These are phyloP conservation scores for Rosalia funebris DNA, from an alignment of 2,888 invertebrate genomes.

Conservation along the genomic window DNA sequence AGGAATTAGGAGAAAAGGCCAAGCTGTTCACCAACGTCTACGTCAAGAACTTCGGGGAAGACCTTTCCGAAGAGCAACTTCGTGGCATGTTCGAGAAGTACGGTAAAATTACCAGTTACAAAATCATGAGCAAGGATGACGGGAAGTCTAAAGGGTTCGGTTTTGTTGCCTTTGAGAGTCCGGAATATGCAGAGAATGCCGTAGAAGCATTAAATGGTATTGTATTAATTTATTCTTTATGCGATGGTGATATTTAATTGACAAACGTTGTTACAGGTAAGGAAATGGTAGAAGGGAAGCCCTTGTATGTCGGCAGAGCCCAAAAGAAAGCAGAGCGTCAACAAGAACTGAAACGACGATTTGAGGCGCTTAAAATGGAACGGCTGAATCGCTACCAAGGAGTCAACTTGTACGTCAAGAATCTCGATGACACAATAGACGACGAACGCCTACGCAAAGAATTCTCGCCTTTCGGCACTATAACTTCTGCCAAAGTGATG, in stretches of 20 bases:
- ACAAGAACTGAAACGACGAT: constrained; percentile 94
- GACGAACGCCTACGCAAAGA: constrained; percentile 96
- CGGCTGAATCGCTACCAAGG: constrained; percentile 89
- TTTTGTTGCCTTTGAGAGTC: constrained; percentile 97
- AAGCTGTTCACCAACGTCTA: constrained; percentile 98
- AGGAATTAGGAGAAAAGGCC: constrained; percentile 96
- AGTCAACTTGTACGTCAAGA: constrained; percentile 99
- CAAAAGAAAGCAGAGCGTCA: constrained; percentile 99
- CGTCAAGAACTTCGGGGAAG: constrained; percentile 98
- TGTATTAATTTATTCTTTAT: constrained; percentile 1
- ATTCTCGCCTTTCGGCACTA: constrained; percentile 95
- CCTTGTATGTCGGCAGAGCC: constrained; percentile 95
- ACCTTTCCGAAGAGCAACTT: constrained; percentile 89
- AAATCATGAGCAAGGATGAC: constrained; percentile 93
- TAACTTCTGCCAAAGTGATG: constrained; percentile 99
- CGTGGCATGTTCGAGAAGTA: constrained; percentile 92
- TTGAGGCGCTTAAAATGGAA: constrained; percentile 95
- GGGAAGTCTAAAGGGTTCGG: constrained; percentile 98
- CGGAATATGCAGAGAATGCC: constrained; percentile 94
- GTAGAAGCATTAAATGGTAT: constrained; percentile 86
- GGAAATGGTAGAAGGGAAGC: constrained; percentile 85
- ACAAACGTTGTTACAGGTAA: constrained; percentile 72
- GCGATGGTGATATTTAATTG: no score
- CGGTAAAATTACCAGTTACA: constrained; percentile 91
- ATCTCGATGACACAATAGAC: constrained; percentile 97